phyloP scores from a whole-genome alignment of 2,888 invertebrate genomes.

The Eupithecia tripunctaria region DNA sequence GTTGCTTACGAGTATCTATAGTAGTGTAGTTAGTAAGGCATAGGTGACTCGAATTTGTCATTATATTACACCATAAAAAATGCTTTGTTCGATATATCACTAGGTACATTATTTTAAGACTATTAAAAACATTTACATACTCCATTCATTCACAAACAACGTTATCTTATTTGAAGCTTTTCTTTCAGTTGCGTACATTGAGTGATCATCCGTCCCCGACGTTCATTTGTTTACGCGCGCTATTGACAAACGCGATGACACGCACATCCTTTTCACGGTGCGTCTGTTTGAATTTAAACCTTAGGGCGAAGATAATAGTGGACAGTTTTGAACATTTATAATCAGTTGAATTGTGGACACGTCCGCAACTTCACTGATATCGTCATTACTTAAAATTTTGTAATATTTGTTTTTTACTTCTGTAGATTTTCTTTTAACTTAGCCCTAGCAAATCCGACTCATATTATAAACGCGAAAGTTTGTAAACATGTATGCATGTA shows the following conservation, averaged over 20 bases:
- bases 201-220: slow-evolving; percentile 25
- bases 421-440: too few species aligned
- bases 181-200: slow-evolving; percentile 33
- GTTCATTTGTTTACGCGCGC: slow-evolving; percentile 49
- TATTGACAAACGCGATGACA: slow-evolving; percentile 57
- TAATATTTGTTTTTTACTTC: too few species aligned
- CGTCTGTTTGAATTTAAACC: slow-evolving; percentile 30
- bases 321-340: background rate
- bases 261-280: slow-evolving; percentile 61
- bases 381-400: background rate
- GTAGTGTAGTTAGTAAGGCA: too few species aligned
- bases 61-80: background rate
- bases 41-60: too few species aligned
- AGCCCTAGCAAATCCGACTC: too few species aligned
- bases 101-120: too few species aligned
- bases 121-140: background rate
- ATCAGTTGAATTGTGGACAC: background rate
- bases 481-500: too few species aligned
- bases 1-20: background rate
- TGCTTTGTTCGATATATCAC: background rate
- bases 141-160: background rate
- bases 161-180: slow-evolving; percentile 8
- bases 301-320: background rate
- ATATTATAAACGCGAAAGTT: too few species aligned
- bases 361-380: background rate